Base-by-base conservation (phyloP, 2,113 vertebrate genomes). In the Heterotilapia buettikoferi region DNA sequence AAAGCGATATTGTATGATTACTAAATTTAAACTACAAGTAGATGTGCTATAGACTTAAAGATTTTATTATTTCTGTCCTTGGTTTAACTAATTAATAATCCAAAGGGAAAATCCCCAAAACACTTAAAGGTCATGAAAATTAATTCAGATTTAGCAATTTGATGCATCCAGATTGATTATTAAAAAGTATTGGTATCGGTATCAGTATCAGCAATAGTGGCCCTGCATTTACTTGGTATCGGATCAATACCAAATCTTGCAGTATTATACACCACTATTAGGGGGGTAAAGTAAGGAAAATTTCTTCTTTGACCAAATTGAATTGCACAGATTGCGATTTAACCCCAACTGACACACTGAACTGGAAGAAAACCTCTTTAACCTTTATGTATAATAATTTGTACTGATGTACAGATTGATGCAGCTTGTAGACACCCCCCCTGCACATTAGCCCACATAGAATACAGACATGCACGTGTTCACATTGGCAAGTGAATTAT, bases 401-500 rank as follows among this genome's bases (percentile, higher is more conserved):
- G 82, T 24, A 6, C 29, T 57, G 56, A 86, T 84, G 13, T 80
- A 29, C 73, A 89, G 33, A 73, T 36, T 59, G 82, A 66, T 80
- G 36, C 50, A 68, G 31, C 47, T 80, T 57, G 10, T 59, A 80
- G 50, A 13, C 33, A 5, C 29, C 43, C n/a, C 63, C 26, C 13
- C 31, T 26, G 6, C 68, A 89, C 61, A 54, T 81, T 24, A 54
- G n/a, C 40, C 26, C 21, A 7, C 85, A 68, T 24, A 3, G 80
- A 84, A 73, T 43, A 6, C 83, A 83, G 4, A 78, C 16, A 56
- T 68, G 40, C 83, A 82, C 47, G 10, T 19, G 50, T 40, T 73
- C 71, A 26, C 45, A 73, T 24, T 71, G 84, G 92, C 90, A 95
- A 91, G 90, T 91, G 89, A 93, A 96, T 95, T 94, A 93, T 92